Evolutionary conservation across 2,113 vertebrate species (phyloP).

Genomic region (Gorsachius goisagi): DNA sequence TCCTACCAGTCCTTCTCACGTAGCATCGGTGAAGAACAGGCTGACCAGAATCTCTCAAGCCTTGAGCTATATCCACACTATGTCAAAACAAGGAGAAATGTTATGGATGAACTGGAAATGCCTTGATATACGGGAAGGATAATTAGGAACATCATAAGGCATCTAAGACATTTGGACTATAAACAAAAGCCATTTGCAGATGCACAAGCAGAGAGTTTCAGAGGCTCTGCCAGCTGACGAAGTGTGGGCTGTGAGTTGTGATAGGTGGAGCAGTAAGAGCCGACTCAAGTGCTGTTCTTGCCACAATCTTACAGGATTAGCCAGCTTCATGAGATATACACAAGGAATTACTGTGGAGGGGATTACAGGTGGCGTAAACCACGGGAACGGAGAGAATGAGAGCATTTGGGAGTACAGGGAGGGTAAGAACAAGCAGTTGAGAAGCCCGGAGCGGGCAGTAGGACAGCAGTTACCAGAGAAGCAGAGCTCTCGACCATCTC

Average conservation of each 20-base stretch:
- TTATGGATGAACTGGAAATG: not conserved
- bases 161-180: not conserved
- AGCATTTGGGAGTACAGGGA: not conserved
- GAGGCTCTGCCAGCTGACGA: not conserved
- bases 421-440: not conserved
- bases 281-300: not conserved
- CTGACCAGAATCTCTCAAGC: not conserved
- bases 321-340: not conserved
- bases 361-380: not conserved
- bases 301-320: not conserved
- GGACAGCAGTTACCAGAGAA: not conserved
- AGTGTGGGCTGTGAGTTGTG: not conserved
- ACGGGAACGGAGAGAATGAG: not conserved
- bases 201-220: not conserved
- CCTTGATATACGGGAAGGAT: not conserved
- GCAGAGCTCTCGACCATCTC: not conserved
- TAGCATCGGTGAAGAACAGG: not conserved
- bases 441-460: rapidly evolving
- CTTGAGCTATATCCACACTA: not conserved
- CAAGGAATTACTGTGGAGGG: not conserved
- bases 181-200: not conserved
- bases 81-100: not conserved
- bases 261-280: not conserved
- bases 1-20: not conserved
- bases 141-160: not conserved